These are phyloP conservation scores for Numenius phaeopus DNA, from an alignment of 2,797 vertebrate species.

Conservation along the genomic window DNA sequence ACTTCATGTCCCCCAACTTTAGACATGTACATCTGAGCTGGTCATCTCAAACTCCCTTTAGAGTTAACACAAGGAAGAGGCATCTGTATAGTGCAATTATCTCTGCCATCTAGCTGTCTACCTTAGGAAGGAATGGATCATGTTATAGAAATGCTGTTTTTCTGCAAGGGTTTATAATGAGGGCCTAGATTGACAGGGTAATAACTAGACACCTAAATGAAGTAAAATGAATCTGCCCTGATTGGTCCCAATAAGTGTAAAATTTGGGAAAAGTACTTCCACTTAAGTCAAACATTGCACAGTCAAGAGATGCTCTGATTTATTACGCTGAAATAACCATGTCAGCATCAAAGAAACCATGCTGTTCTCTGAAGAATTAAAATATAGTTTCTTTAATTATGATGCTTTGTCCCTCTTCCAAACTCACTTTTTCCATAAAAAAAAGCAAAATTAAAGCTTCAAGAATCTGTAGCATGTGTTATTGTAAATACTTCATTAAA, in stretches of 20 bases:
- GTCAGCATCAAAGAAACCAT: background rate
- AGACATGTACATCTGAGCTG: background rate
- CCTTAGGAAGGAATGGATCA: background rate
- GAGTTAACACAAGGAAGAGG: background rate
- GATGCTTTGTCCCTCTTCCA: background rate
- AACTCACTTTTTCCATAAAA: background rate
- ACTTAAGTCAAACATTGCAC: background rate
- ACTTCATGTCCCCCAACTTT: background rate
- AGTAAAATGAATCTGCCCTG: rapidly evolving
- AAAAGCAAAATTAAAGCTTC: background rate
- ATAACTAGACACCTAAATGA: background rate
- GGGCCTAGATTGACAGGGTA: background rate
- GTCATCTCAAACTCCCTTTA: background rate
- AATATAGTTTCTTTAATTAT: background rate
- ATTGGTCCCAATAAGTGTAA: background rate
- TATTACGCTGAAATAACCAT: background rate
- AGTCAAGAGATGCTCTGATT: background rate
- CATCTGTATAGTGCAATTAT: background rate
- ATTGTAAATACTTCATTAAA: background rate
- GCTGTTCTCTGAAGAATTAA: background rate
- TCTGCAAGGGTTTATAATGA: background rate
- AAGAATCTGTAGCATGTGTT: background rate
- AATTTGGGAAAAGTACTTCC: background rate
- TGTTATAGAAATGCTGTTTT: background rate
- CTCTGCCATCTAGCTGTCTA: background rate